phyloP scores from a whole-genome alignment of 2,888 invertebrate genomes.

The Teinopalpus imperialis region DNA sequence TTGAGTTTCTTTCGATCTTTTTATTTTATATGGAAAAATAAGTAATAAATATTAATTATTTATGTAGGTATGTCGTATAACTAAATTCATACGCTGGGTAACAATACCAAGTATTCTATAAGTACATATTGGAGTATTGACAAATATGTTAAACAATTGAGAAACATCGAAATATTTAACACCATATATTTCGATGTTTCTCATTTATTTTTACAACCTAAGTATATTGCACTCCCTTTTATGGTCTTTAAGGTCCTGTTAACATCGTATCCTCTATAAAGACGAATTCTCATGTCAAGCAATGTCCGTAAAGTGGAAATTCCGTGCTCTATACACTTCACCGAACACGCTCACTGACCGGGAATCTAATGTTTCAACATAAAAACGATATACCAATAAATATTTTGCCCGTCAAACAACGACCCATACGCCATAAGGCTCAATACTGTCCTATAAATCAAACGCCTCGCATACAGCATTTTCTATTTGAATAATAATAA shows the following conservation, averaged over 20 bases:
- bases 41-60: too few species aligned
- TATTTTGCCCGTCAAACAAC: slow-evolving; percentile 37
- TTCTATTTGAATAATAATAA: slow-evolving; percentile 30
- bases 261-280: slow-evolving; percentile 29
- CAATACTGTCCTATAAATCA: slow-evolving; percentile 34
- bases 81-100: too few species aligned
- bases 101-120: too few species aligned
- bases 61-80: too few species aligned
- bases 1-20: too few species aligned
- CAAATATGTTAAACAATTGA: too few species aligned
- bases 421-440: slow-evolving; percentile 29
- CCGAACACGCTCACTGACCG: slow-evolving; percentile 49
- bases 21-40: too few species aligned
- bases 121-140: too few species aligned
- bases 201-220: too few species aligned
- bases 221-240: slow-evolving; percentile 12
- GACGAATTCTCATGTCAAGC: slow-evolving; percentile 46
- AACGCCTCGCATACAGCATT: slow-evolving; percentile 32
- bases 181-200: too few species aligned
- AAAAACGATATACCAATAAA: slow-evolving; percentile 55
- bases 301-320: slow-evolving; percentile 60
- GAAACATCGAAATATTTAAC: too few species aligned
- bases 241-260: background rate
- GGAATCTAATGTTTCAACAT: slow-evolving; percentile 48
- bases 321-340: slow-evolving; percentile 49